Evolutionary conservation across 2,888 invertebrate genomes (phyloP), one percentile per base, ranked within the genome.

Genomic region (Drosophila nr. fundita): DNA sequence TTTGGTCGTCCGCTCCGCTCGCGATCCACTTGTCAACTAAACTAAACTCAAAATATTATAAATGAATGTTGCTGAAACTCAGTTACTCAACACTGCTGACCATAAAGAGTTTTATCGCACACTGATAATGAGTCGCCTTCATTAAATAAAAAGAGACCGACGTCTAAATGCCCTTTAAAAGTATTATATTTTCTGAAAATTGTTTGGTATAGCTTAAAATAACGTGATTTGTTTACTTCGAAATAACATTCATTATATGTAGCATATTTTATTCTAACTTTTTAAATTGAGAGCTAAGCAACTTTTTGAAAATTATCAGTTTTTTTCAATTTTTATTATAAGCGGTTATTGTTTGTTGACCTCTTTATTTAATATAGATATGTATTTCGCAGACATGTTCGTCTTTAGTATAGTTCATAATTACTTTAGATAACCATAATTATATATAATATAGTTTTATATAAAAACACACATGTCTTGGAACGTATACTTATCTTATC

Each of bases 11-110:
- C 18, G 73, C 13, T 55, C 30, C 15, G 48, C n/a, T 32, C 45
- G 62, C 55, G 45, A 49, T 70, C 58, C 34, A 53, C 42, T 71
- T 36, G 54, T 62, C 45, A 68, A 87, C 76, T 85, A 53, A 81
- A 38, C 73, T 81, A 53, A 83, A 38, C 18, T 15, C 1, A 1
- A 8, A 13, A 8, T 10, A 5, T 18, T 36, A 27, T 29, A 50
- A 65, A 53, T 30, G 10, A 57, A 40, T 42, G 36, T 27, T 34
- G 3, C 3, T 75, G 21, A 69, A 68, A 62, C 55, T 79, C 27
- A 15, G 34, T 15, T 6, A 18, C 3, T 11, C 0, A 21, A 81
- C 73, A 83, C 34, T 62, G 55, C 34, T 58, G 70, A 45, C 50
- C 21, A n/a, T n/a, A 60, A 69, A 49, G 71, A 57, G 54, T n/a